Evolutionary conservation across 2,797 vertebrate genomes (phyloP).

Genomic region (Hafferia zeledoni): DNA sequence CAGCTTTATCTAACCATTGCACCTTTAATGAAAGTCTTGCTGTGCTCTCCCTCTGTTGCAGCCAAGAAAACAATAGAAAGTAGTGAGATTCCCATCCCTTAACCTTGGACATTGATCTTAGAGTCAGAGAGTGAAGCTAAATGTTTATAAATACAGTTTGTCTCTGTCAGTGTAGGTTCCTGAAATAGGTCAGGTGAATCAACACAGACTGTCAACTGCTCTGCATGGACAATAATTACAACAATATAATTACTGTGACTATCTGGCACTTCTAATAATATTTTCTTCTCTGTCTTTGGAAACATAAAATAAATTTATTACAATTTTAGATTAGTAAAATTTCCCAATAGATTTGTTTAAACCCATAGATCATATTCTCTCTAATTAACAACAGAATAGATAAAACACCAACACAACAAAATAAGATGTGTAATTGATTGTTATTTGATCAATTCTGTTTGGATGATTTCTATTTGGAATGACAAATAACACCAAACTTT

Average conservation of each 20-base stretch:
- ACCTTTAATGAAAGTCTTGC: background rate
- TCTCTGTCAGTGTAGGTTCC: background rate
- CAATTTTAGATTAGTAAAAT: background rate
- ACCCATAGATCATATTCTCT: background rate
- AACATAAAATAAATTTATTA: background rate
- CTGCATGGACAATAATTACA: background rate
- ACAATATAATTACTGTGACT: background rate
- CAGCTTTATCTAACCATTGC: background rate
- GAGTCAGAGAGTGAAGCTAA: background rate
- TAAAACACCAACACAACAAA: background rate
- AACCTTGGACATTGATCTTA: background rate
- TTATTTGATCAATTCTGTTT: background rate
- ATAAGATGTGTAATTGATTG: accelerated
- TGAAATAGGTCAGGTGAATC: background rate
- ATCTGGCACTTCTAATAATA: background rate
- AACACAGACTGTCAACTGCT: background rate
- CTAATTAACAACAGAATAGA: background rate
- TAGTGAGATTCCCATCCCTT: background rate
- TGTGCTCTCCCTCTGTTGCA: background rate
- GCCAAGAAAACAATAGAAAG: background rate
- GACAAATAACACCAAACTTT: accelerated
- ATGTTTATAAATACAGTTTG: background rate
- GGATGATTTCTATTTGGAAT: background rate
- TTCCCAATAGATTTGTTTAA: background rate
- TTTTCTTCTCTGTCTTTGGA: background rate